Conservation (phyloP, 2,888 invertebrate genomes). For the Julus scandinavius region DNA sequence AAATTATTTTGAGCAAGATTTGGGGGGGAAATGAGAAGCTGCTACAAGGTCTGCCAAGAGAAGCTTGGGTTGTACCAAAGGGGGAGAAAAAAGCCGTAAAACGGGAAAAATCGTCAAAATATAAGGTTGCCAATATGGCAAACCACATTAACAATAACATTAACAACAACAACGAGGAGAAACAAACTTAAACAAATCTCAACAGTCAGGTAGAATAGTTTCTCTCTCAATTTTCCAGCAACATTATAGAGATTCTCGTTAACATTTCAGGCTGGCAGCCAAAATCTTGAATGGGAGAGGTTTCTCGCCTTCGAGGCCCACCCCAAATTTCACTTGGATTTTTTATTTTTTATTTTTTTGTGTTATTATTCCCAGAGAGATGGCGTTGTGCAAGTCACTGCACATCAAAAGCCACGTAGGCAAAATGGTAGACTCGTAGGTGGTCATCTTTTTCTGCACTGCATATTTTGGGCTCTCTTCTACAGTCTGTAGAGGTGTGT, state of each 20-base stretch:
- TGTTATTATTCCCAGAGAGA: conserved; percentile 19
- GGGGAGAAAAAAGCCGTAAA: neutral
- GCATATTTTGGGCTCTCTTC: conserved; percentile 39
- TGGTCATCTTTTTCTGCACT: conserved; percentile 40
- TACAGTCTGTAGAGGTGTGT: conserved; percentile 42
- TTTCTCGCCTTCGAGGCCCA: neutral
- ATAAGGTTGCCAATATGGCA: conserved; percentile 12
- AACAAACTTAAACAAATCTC: conserved; percentile 42
- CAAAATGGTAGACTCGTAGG: conserved; percentile 42
- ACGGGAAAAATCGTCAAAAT: conserved; percentile 26
- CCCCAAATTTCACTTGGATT: conserved; percentile 12
- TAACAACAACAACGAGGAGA: conserved; percentile 39
- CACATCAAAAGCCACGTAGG: conserved; percentile 41
- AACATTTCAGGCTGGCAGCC: neutral
- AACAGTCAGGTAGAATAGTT: conserved; percentile 38
- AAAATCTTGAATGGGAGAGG: neutral
- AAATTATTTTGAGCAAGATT: neutral
- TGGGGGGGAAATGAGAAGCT: neutral
- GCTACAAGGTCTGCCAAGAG: conserved; percentile 31
- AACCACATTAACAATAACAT: conserved; percentile 35
- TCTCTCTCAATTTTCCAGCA: conserved; percentile 38
- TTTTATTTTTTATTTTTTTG: neutral
- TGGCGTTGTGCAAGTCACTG: conserved; percentile 39
- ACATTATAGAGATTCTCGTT: neutral
- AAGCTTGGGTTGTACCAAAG: neutral